phyloP scores from a whole-genome alignment of 2,888 invertebrate species.

The Uropetala carovei region DNA sequence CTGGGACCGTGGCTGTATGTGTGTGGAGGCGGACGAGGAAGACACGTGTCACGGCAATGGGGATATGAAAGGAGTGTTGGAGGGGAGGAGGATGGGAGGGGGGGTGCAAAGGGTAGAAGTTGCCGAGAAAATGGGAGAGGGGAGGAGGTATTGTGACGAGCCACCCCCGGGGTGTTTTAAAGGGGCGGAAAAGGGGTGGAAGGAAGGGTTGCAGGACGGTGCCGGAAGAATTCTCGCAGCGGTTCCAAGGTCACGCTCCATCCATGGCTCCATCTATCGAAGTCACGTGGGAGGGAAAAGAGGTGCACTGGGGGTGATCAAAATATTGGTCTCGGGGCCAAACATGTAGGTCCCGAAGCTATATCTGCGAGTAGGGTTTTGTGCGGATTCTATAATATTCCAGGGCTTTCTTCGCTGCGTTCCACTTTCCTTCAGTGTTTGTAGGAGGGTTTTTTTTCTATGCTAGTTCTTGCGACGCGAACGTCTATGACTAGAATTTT shows the following conservation, averaged over 20 bases:
- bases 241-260: neutral
- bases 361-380: too few species aligned
- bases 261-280: neutral
- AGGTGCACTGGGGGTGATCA: neutral
- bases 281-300: neutral
- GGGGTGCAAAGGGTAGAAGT: constrained; percentile 14
- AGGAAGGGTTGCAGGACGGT: neutral
- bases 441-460: too few species aligned
- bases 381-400: too few species aligned
- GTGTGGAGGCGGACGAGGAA: constrained; percentile 5
- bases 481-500: too few species aligned
- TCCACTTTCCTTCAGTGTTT: too few species aligned
- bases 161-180: constrained; percentile 20
- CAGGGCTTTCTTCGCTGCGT: too few species aligned
- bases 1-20: neutral
- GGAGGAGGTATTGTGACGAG: neutral
- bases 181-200: neutral
- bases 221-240: neutral
- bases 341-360: neutral
- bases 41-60: constrained; percentile 59
- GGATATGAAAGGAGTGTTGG: constrained; percentile 5
- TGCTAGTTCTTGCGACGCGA: too few species aligned
- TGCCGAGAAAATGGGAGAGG: neutral
- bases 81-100: neutral
- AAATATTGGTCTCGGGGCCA: neutral